Evolutionary conservation across 2,113 vertebrate genomes (phyloP).

Genomic region (Serilophus lunatus): DNA sequence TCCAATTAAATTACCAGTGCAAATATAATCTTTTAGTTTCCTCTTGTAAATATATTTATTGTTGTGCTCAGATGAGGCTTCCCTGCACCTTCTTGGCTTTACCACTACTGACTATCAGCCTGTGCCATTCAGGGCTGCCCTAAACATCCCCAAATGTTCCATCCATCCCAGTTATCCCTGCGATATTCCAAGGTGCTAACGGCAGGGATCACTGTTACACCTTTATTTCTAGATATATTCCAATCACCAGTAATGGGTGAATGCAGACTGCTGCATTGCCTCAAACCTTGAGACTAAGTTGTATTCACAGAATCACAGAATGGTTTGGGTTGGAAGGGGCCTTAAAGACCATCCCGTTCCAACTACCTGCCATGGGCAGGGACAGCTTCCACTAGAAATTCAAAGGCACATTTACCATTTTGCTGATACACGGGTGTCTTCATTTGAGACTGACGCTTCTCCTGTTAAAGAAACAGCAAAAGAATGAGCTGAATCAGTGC

Average conservation of each 20-base stretch:
- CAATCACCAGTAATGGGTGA: neutral
- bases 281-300: neutral
- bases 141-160: neutral
- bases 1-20: neutral
- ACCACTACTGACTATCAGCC: neutral
- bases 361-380: neutral
- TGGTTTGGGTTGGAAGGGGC: neutral
- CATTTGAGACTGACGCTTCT: slow-evolving; percentile 75
- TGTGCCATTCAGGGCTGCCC: neutral
- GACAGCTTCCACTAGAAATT: neutral
- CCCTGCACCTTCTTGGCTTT: neutral
- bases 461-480: slow-evolving; percentile 53
- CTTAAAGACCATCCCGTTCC: neutral
- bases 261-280: neutral
- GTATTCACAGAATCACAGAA: neutral
- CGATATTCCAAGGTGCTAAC: neutral
- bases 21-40: neutral
- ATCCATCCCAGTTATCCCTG: neutral
- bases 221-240: neutral
- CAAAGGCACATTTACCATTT: slow-evolving; percentile 79
- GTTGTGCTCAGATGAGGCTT: neutral
- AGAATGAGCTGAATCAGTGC: neutral
- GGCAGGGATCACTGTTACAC: neutral
- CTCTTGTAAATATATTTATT: neutral
- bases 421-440: slow-evolving; percentile 91